These are phyloP conservation scores for Andrena trimmerana DNA, from an alignment of 2,888 invertebrate genomes.

Conservation along the genomic window DNA sequence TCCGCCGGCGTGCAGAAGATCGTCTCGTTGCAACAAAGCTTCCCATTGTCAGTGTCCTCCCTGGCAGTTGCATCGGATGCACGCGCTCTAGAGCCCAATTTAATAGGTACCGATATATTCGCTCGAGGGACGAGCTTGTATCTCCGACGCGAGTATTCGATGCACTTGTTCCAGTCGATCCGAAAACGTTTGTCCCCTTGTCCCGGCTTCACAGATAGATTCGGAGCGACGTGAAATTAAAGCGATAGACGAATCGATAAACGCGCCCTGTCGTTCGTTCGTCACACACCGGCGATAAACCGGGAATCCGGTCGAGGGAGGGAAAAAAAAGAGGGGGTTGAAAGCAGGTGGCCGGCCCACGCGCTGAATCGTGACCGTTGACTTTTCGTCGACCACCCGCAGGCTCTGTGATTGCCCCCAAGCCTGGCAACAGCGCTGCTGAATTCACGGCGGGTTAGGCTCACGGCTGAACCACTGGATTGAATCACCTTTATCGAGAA, in stretches of 20 bases:
- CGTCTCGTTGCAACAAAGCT: neutral
- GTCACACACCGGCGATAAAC: slow-evolving; percentile 48
- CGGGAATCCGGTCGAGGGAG: slow-evolving; percentile 24
- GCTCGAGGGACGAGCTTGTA: neutral
- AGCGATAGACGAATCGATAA: slow-evolving; percentile 62
- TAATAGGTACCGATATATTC: neutral
- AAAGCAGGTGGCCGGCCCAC: slow-evolving; percentile 24
- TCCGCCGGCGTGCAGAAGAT: neutral
- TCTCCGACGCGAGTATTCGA: neutral
- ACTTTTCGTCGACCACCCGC: slow-evolving; percentile 54
- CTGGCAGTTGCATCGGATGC: neutral
- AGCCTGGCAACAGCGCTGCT: slow-evolving; percentile 34
- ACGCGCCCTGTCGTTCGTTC: slow-evolving; percentile 18
- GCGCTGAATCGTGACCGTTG: slow-evolving; percentile 58
- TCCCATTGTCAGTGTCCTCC: neutral
- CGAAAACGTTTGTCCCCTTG: neutral
- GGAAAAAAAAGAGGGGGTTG: neutral
- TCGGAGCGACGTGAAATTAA: slow-evolving; percentile 53
- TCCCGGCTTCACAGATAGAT: slow-evolving; percentile 24
- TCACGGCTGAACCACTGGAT: slow-evolving; percentile 59
- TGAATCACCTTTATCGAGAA: slow-evolving; percentile 62
- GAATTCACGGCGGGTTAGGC: slow-evolving; percentile 55
- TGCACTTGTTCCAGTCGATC: neutral
- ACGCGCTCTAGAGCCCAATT: neutral
- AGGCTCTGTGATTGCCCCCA: slow-evolving; percentile 58